Conservation (phyloP, 2,888 invertebrate species). For the Seira musarum region DNA sequence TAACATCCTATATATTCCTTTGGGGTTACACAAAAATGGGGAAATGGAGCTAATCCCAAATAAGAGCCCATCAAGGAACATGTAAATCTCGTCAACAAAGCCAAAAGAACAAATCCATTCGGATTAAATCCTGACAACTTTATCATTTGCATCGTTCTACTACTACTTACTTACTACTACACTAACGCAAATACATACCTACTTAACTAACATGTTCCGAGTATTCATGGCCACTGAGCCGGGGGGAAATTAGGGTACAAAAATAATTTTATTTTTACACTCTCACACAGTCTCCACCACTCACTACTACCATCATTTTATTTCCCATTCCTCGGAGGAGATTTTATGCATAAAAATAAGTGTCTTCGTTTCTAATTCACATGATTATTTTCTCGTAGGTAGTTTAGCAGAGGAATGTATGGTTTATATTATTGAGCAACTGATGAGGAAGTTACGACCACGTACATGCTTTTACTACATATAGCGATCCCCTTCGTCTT, state of each 20-base stretch:
- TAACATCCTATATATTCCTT: neutral
- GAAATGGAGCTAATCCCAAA: conserved; percentile 54
- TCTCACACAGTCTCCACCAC: no score
- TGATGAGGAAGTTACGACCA: neutral
- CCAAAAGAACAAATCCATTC: conserved; percentile 56
- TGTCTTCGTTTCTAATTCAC: no score
- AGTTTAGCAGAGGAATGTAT: no score
- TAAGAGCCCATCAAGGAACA: conserved; percentile 55
- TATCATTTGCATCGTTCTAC: conserved; percentile 44
- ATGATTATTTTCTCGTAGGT: no score
- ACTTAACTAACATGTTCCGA: no score
- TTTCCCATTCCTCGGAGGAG: no score
- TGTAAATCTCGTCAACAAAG: conserved; percentile 57
- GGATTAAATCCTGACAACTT: conserved; percentile 58
- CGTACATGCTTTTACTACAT: neutral
- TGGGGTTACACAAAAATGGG: conserved; percentile 26
- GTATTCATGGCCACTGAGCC: neutral
- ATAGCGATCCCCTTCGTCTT: neutral
- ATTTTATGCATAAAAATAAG: no score
- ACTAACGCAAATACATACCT: no score
- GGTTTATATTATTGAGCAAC: neutral
- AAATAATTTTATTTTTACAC: neutral
- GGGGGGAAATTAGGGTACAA: neutral
- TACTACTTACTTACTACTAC: neutral
- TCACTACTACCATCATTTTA: no score